A percentile compares a stretch with the other conserved stretches of the same genome.
These are phyloP conservation scores for Drosophila fungiperda DNA, from an alignment of 2,888 invertebrate species.

Conservation along the genomic window DNA sequence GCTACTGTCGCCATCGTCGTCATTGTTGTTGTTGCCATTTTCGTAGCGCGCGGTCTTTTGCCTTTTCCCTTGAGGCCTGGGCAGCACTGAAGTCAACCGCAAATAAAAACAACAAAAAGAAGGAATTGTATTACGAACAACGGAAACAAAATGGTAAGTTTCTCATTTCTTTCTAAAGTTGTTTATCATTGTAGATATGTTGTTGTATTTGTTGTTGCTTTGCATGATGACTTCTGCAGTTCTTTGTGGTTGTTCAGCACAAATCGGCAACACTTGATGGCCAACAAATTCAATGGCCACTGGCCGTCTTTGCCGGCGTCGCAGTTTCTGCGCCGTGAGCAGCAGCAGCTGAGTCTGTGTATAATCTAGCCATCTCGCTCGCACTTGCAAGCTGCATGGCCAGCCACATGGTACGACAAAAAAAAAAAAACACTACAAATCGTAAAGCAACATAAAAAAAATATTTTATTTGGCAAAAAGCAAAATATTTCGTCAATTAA, in stretches of 20 bases:
- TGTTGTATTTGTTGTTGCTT: slow-evolving; percentile 11
- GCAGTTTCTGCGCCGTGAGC: slow-evolving; percentile 1
- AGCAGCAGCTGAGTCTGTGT: slow-evolving; percentile 40
- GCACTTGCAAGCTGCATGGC: slow-evolving; percentile 28
- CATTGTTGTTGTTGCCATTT: slow-evolving; percentile 24
- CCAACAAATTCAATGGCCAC: slow-evolving; percentile 52
- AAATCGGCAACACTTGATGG: slow-evolving; percentile 50
- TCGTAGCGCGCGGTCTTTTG: slow-evolving; percentile 46
- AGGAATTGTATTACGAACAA: slow-evolving; percentile 28
- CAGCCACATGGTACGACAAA: slow-evolving; percentile 56
- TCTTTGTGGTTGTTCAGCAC: slow-evolving; percentile 39
- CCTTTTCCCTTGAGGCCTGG: slow-evolving; percentile 48
- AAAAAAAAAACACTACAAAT: slow-evolving; percentile 17
- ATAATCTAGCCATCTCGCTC: slow-evolving; percentile 50
- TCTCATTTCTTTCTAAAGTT: slow-evolving; percentile 3
- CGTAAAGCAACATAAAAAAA: slow-evolving; percentile 41
- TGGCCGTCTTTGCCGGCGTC: slow-evolving; percentile 5
- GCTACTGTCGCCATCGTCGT: slow-evolving; percentile 3
- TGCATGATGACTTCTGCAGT: slow-evolving; percentile 45
- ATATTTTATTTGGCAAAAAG: slow-evolving; percentile 15
- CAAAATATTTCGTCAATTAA: slow-evolving; percentile 33
- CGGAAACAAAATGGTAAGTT: slow-evolving; percentile 54
- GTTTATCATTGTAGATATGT: not conserved
- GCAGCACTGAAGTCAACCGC: slow-evolving; percentile 28
- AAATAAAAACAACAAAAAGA: slow-evolving; percentile 18